Conservation (phyloP, 2,113 vertebrate species). For the Gambusia affinis region DNA sequence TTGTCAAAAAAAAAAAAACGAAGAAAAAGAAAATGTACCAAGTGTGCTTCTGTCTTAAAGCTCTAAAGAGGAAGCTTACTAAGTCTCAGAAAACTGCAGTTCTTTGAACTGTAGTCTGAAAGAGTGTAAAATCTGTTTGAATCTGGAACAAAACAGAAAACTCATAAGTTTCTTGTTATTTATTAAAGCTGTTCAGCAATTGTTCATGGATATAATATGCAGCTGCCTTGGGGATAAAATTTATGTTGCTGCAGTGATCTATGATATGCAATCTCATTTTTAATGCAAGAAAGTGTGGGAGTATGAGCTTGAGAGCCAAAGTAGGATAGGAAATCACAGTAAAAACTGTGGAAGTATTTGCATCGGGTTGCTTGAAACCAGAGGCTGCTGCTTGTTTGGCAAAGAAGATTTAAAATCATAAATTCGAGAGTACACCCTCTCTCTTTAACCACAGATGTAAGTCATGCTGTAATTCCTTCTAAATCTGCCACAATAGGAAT, state of each 20-base stretch:
- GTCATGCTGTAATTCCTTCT: slow-evolving; percentile 5
- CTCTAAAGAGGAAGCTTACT: background rate
- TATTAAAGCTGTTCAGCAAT: background rate
- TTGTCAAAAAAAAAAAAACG: background rate
- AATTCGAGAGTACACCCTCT: background rate
- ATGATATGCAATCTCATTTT: background rate
- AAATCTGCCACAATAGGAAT: slow-evolving; percentile 28
- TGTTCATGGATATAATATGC: background rate
- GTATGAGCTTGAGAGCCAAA: background rate
- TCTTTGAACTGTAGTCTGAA: background rate
- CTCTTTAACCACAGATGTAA: background rate
- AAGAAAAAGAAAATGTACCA: background rate
- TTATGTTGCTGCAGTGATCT: background rate
- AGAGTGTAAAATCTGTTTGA: background rate
- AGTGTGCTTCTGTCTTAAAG: background rate
- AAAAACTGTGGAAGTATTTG: background rate
- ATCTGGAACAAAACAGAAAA: background rate
- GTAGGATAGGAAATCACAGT: background rate
- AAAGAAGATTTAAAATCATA: background rate
- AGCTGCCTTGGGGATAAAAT: background rate
- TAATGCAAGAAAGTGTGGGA: background rate
- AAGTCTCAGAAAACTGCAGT: background rate
- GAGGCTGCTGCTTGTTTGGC: background rate
- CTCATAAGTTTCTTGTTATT: background rate
- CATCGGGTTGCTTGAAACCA: background rate